Percentiles rank a stretch among this genome's conserved stretches.
These are phyloP conservation scores for Caenorhabditis tropicalis DNA, from an alignment of 1,140 invertebrate species.

Conservation along the genomic window DNA sequence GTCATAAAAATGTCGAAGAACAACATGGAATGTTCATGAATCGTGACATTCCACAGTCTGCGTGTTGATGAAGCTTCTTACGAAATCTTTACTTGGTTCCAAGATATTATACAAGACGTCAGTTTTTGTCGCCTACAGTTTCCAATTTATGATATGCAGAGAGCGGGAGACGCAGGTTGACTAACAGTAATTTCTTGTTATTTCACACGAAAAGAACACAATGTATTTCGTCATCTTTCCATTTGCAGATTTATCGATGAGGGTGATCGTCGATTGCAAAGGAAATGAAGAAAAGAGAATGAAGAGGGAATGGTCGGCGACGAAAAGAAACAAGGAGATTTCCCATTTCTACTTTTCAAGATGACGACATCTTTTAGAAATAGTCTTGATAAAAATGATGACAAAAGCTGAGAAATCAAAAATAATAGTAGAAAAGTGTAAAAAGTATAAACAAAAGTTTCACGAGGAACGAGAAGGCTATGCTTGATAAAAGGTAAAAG, in stretches of 20 bases:
- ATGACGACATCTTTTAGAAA: not conserved
- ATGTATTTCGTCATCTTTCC: constrained; percentile 19
- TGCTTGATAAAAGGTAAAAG: not conserved
- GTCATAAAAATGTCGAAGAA: not conserved
- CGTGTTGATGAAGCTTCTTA: not conserved
- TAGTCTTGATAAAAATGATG: not conserved
- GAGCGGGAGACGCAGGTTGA: constrained; percentile 2
- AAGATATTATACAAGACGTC: not conserved
- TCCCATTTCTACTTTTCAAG: not conserved
- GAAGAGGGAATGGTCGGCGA: not conserved
- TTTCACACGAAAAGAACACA: constrained; percentile 34
- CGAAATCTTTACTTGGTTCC: not conserved
- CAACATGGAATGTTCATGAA: constrained; percentile 21
- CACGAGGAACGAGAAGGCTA: not conserved
- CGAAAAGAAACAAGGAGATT: not conserved
- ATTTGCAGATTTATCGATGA: not conserved
- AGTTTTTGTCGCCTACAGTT: not conserved
- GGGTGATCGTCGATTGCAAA: not conserved
- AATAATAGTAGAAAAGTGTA: not conserved
- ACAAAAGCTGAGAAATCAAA: not conserved
- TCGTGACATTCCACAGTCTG: not conserved
- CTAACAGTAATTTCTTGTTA: constrained; percentile 1
- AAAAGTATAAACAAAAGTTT: not conserved
- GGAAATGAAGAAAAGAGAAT: not conserved
- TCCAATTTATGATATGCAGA: not conserved